A percentile compares a stretch with the other conserved stretches of the same genome.
Conservation (phyloP, 2,797 vertebrate genomes). For the Myoxocephalus aenaeus region DNA sequence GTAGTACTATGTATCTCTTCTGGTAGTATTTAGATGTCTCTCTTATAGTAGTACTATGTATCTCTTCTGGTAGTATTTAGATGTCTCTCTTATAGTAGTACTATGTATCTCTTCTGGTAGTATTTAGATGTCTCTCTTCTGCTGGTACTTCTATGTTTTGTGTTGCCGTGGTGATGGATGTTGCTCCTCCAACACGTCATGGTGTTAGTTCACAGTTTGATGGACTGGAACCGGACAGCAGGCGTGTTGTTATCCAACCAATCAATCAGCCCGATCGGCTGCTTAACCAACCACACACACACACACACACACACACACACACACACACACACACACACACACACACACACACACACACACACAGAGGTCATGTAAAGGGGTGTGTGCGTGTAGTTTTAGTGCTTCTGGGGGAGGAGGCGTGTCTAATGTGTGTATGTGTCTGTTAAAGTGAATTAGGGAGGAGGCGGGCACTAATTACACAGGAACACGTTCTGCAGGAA, state of each 20-base stretch:
- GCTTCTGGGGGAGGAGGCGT: neutral
- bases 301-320: conserved; percentile 16
- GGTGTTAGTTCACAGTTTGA: conserved; percentile 52
- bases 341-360: conserved; percentile 30
- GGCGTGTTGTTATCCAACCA: conserved; percentile 60
- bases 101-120: no score
- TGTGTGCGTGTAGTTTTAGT: conserved; percentile 23
- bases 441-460: neutral
- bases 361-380: conserved; percentile 40
- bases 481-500: no score
- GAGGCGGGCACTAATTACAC: neutral
- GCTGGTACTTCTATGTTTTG: no score
- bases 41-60: no score
- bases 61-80: no score
- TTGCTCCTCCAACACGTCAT: conserved; percentile 48
- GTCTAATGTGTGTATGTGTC: neutral
- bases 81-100: no score
- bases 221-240: conserved; percentile 54
- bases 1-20: no score
- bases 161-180: neutral
- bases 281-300: conserved; percentile 56
- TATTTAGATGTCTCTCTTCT: no score
- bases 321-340: conserved; percentile 20
- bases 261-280: conserved; percentile 64
- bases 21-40: no score